Conservation (phyloP, 2,113 vertebrate genomes). For the Ctenomys sociabilis region DNA sequence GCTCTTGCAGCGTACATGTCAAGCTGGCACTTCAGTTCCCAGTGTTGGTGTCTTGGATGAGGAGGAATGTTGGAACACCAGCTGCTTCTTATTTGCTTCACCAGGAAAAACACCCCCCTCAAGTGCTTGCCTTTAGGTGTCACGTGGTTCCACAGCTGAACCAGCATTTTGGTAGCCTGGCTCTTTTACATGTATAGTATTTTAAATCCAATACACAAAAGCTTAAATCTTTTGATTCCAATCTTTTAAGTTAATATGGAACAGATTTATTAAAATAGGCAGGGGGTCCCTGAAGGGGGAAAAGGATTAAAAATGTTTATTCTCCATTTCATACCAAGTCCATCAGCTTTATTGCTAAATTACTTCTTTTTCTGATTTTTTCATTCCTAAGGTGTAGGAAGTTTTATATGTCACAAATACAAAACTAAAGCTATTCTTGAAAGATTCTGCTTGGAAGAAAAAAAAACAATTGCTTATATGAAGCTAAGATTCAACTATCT, state of each 20-base stretch:
- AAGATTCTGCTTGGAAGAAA: constrained; percentile 1
- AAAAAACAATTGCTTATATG: neutral
- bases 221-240: constrained; percentile 43
- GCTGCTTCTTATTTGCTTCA: constrained; percentile 59
- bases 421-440: neutral
- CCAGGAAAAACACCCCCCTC: neutral
- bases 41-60: neutral
- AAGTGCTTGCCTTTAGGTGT: constrained; percentile 4
- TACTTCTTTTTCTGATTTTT: constrained; percentile 48
- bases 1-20: neutral
- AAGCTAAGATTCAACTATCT: constrained; percentile 37
- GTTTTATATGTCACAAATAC: constrained; percentile 22
- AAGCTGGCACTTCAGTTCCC: constrained; percentile 39
- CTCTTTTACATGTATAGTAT: constrained; percentile 62
- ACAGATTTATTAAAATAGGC: neutral
- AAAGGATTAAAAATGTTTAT: constrained; percentile 21
- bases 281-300: neutral
- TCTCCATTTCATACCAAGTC: neutral
- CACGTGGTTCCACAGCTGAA: constrained; percentile 44
- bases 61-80: neutral
- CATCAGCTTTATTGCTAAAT: neutral
- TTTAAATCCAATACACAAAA: constrained; percentile 55
- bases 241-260: constrained; percentile 30
- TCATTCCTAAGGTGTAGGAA: neutral
- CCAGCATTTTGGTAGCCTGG: neutral